These are phyloP conservation scores for Psophia crepitans DNA, from an alignment of 2,113 vertebrate species.

Conservation along the genomic window DNA sequence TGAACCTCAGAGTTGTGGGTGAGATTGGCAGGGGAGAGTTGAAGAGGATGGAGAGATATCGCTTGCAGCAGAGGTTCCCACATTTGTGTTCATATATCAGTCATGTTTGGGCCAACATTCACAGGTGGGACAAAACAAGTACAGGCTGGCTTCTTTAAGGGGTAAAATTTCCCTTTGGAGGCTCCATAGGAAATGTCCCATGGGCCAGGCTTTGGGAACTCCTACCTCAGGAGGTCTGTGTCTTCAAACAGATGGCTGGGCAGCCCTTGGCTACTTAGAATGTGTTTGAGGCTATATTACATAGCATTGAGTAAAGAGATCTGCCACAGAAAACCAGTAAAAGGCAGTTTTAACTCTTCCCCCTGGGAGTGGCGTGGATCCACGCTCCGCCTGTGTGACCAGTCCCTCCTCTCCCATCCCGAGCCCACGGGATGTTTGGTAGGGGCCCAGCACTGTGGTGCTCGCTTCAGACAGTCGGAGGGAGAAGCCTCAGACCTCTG, in stretches of 20 bases:
- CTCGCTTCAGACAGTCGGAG: background rate
- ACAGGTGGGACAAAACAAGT: background rate
- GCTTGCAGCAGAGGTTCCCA: background rate
- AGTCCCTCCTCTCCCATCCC: background rate
- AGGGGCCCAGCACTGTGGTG: background rate
- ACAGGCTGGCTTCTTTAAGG: background rate
- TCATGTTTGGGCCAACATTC: background rate
- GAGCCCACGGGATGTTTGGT: background rate
- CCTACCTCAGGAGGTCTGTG: slow-evolving; percentile 34
- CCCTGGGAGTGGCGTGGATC: background rate
- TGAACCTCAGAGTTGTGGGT: background rate
- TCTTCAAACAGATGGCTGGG: slow-evolving; percentile 38
- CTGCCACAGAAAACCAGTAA: background rate
- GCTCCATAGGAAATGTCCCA: background rate
- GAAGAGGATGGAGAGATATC: background rate
- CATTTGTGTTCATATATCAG: background rate
- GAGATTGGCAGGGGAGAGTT: background rate
- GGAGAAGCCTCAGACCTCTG: slow-evolving; percentile 17
- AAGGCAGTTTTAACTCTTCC: slow-evolving; percentile 30
- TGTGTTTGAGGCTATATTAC: slow-evolving; percentile 47
- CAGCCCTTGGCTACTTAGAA: slow-evolving; percentile 40
- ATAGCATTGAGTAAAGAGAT: slow-evolving; percentile 40
- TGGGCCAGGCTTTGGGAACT: slow-evolving; percentile 36
- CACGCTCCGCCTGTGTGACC: background rate
- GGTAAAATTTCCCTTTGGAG: background rate